A percentile compares a stretch with the other conserved stretches of the same genome.
phyloP scores from a whole-genome alignment of 2,888 invertebrate species.

The Pheosia gnoma region DNA sequence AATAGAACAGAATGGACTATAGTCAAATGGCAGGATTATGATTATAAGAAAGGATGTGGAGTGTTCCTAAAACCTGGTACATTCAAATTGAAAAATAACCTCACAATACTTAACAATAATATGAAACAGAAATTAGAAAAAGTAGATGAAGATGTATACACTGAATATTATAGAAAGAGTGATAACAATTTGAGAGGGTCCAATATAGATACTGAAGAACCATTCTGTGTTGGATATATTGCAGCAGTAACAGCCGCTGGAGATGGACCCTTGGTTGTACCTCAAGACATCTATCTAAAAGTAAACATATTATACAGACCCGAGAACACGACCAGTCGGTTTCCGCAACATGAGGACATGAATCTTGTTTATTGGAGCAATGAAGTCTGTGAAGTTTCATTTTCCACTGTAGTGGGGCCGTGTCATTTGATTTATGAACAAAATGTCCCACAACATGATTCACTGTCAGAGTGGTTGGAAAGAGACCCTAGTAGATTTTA shows the following conservation, averaged over 20 bases:
- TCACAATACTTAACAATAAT: conserved; percentile 35
- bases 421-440: conserved; percentile 88
- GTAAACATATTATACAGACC: conserved; percentile 90
- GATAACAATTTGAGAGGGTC: conserved; percentile 88
- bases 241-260: conserved; percentile 84
- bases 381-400: conserved; percentile 86
- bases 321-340: conserved; percentile 87
- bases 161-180: conserved; percentile 92
- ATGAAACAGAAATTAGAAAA: conserved; percentile 69
- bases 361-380: conserved; percentile 91
- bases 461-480: conserved; percentile 84
- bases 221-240: conserved; percentile 90
- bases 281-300: conserved; percentile 85
- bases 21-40: conserved; percentile 84
- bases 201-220: conserved; percentile 88
- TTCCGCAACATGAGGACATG: conserved; percentile 86
- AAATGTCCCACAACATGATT: conserved; percentile 79
- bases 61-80: conserved; percentile 88
- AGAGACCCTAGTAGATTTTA: conserved; percentile 89
- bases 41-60: conserved; percentile 86
- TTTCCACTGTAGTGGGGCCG: conserved; percentile 86
- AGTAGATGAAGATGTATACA: conserved; percentile 89
- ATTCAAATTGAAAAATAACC: conserved; percentile 82
- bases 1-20: conserved; percentile 74
- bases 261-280: conserved; percentile 76